A percentile compares a stretch with the other conserved stretches of the same genome.
Conservation (phyloP, 2,888 invertebrate genomes). For the Pristionchus maxplancki region DNA sequence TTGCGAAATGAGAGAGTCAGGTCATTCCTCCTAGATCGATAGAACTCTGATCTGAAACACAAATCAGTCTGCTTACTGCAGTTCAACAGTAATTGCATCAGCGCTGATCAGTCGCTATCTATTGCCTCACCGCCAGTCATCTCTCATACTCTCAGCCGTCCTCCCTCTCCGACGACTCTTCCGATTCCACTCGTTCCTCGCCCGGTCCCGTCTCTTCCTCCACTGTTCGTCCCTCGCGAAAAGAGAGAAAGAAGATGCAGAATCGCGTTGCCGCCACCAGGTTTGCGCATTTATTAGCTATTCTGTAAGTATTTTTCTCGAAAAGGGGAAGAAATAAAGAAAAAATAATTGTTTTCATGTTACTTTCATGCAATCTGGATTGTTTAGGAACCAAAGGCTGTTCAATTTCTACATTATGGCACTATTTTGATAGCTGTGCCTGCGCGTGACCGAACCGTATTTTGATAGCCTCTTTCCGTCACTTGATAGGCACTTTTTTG, state of each 20-base stretch:
- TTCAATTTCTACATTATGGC: neutral
- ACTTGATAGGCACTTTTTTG: neutral
- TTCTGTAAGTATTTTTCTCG: neutral
- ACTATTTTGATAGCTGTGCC: neutral
- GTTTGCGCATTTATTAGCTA: neutral
- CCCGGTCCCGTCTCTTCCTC: slow-evolving; percentile 11
- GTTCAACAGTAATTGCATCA: too few species aligned
- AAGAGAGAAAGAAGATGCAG: slow-evolving; percentile 53
- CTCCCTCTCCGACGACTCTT: neutral
- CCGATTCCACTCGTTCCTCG: neutral
- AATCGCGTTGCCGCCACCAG: slow-evolving; percentile 52
- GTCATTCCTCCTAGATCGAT: neutral
- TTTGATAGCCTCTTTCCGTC: slow-evolving; percentile 15
- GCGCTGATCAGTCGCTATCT: neutral
- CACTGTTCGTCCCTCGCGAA: neutral
- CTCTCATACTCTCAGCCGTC: neutral
- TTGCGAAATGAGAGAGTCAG: neutral
- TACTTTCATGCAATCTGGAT: too few species aligned
- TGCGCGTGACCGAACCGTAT: neutral
- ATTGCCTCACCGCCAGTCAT: neutral
- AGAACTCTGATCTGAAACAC: neutral
- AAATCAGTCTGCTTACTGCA: too few species aligned
- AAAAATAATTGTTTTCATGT: too few species aligned
- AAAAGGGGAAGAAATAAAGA: too few species aligned
- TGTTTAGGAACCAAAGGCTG: neutral